These are phyloP conservation scores for Rhyzopertha dominica DNA, from an alignment of 1,140 invertebrate genomes.

Conservation along the genomic window DNA sequence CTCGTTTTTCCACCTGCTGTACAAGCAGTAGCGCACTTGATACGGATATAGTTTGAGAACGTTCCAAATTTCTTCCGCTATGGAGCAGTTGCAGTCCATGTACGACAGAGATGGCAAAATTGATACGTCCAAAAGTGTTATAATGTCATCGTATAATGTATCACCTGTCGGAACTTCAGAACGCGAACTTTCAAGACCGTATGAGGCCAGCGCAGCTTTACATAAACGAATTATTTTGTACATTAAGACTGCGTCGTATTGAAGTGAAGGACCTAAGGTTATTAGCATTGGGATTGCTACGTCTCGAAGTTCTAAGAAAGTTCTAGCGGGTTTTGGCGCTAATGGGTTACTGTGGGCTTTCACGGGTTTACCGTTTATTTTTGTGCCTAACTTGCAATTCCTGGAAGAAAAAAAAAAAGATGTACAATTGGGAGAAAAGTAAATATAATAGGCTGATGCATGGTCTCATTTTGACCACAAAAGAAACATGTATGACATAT, in stretches of 20 bases:
- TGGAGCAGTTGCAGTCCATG: slow-evolving; percentile 89
- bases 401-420: slow-evolving; percentile 48
- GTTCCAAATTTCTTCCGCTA: slow-evolving; percentile 94
- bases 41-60: slow-evolving; percentile 90
- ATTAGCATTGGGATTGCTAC: slow-evolving; percentile 81
- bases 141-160: slow-evolving; percentile 69
- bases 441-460: too few species aligned
- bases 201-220: slow-evolving; percentile 43
- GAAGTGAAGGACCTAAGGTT: slow-evolving; percentile 81
- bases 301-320: slow-evolving; percentile 69
- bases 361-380: slow-evolving; percentile 58
- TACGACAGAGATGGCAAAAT: slow-evolving; percentile 87
- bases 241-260: slow-evolving; percentile 82
- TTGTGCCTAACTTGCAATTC: slow-evolving; percentile 64
- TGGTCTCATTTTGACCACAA: too few species aligned
- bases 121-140: slow-evolving; percentile 80
- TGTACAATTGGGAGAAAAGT: too few species aligned
- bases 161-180: slow-evolving; percentile 32
- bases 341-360: slow-evolving; percentile 54
- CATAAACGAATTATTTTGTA: slow-evolving; percentile 75
- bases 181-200: slow-evolving; percentile 39
- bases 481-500: too few species aligned
- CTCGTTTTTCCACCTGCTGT: slow-evolving; percentile 92
- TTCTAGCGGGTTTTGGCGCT: slow-evolving; percentile 55
- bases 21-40: slow-evolving; percentile 80